Conservation (phyloP, 2,888 invertebrate genomes). For the Synanthedon myopaeformis region DNA sequence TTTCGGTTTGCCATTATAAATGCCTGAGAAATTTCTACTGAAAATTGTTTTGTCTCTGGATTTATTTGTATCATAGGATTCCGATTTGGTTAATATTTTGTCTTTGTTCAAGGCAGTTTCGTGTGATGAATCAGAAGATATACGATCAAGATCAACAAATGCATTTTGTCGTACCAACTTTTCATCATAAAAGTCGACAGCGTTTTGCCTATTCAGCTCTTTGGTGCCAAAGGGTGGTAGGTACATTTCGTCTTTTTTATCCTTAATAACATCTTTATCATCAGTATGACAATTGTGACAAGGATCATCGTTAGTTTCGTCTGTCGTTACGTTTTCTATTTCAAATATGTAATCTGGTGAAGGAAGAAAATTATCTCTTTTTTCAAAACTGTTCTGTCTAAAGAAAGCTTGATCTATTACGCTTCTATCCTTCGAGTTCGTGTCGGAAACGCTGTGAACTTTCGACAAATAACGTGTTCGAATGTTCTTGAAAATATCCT, state of each 20-base stretch:
- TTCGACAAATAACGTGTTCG: conserved; percentile 53
- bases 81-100: conserved; percentile 27
- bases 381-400: conserved; percentile 25
- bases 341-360: conserved; percentile 19
- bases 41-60: conserved; percentile 32
- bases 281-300: conserved; percentile 16
- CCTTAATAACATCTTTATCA: conserved; percentile 12
- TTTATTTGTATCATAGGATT: conserved; percentile 20
- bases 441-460: conserved; percentile 50
- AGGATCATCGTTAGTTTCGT: conserved; percentile 46
- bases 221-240: conserved; percentile 30
- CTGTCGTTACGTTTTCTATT: conserved; percentile 43
- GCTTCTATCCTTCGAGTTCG: conserved; percentile 29
- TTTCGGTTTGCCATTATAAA: conserved; percentile 57
- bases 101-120: conserved; percentile 5
- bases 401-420: conserved; percentile 51
- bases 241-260: conserved; percentile 19
- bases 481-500: conserved; percentile 54
- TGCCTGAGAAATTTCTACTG: conserved; percentile 32
- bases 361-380: conserved; percentile 7
- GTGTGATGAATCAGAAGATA: conserved; percentile 16
- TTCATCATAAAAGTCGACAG: conserved; percentile 28
- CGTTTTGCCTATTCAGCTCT: conserved; percentile 43
- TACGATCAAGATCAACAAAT: conserved; percentile 13
- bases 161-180: conserved; percentile 29